Evolutionary conservation across 2,888 invertebrate genomes (phyloP).

Genomic region (Stenodema calcarata): DNA sequence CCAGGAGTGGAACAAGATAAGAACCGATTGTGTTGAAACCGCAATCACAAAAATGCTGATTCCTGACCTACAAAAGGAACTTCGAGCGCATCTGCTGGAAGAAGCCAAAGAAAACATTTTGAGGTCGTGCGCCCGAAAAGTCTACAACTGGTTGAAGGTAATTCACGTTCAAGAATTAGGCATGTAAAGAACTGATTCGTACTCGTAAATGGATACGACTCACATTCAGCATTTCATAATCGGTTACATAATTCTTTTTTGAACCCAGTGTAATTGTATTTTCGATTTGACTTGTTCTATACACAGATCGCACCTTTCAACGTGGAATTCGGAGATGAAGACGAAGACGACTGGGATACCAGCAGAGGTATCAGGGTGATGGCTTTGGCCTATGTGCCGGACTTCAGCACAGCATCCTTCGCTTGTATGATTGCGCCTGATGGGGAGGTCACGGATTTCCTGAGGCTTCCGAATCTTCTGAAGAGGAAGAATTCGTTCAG

Average conservation of each 20-base stretch:
- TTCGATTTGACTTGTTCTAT: too few relatives aligned
- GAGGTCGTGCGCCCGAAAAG: constrained; percentile 81
- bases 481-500: constrained; percentile 79
- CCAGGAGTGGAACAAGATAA: constrained; percentile 92
- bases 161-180: background rate
- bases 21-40: constrained; percentile 85
- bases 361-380: constrained; percentile 83
- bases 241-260: background rate
- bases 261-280: too few relatives aligned
- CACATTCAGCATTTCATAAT: too few relatives aligned
- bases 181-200: too few relatives aligned
- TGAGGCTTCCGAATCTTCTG: constrained; percentile 84
- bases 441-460: constrained; percentile 90
- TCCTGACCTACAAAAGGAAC: constrained; percentile 86
- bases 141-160: constrained; percentile 88
- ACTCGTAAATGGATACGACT: too few relatives aligned
- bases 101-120: constrained; percentile 89
- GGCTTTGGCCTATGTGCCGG: constrained; percentile 87
- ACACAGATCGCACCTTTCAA: constrained; percentile 77
- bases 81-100: constrained; percentile 76
- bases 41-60: constrained; percentile 87
- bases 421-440: constrained; percentile 85
- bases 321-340: constrained; percentile 77
- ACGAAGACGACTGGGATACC: constrained; percentile 91
- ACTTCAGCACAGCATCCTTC: constrained; percentile 84